Percentiles rank a stretch among this genome's conserved stretches.
Conservation (phyloP, 2,888 invertebrate genomes). For the Operophtera brumata region DNA sequence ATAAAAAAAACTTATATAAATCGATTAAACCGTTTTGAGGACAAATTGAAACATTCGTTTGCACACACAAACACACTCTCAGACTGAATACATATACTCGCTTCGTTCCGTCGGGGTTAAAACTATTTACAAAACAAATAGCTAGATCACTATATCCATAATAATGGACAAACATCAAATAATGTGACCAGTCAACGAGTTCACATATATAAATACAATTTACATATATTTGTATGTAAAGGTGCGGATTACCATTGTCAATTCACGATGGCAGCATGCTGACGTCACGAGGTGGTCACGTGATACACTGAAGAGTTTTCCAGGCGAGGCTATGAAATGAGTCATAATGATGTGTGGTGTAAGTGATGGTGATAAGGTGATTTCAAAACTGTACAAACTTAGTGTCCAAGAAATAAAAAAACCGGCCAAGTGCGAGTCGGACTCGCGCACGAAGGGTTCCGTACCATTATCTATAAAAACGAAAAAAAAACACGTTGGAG, state of each 20-base stretch:
- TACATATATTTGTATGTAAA: conserved; percentile 1
- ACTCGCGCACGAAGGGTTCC: too few relatives aligned
- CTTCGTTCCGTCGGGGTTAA: too few relatives aligned
- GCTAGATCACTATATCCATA: neutral
- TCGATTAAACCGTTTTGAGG: too few relatives aligned
- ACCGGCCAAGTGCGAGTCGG: too few relatives aligned
- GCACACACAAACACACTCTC: too few relatives aligned
- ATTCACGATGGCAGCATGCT: conserved; percentile 49
- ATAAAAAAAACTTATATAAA: too few relatives aligned
- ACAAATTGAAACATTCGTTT: too few relatives aligned
- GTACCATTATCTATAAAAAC: too few relatives aligned
- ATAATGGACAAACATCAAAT: neutral
- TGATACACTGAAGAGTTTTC: conserved; percentile 66
- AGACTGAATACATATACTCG: too few relatives aligned
- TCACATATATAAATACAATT: conserved; percentile 1
- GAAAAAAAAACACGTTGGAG: too few relatives aligned
- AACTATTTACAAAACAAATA: neutral
- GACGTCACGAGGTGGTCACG: conserved; percentile 49
- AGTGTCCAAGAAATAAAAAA: too few relatives aligned
- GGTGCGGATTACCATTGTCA: conserved; percentile 34
- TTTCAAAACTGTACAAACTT: too few relatives aligned
- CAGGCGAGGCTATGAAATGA: conserved; percentile 42
- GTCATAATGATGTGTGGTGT: conserved; percentile 40
- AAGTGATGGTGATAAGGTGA: conserved; percentile 1
- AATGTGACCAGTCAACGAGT: neutral